phyloP scores from a whole-genome alignment of 2,888 invertebrate genomes.

The Chironomus riparius region DNA sequence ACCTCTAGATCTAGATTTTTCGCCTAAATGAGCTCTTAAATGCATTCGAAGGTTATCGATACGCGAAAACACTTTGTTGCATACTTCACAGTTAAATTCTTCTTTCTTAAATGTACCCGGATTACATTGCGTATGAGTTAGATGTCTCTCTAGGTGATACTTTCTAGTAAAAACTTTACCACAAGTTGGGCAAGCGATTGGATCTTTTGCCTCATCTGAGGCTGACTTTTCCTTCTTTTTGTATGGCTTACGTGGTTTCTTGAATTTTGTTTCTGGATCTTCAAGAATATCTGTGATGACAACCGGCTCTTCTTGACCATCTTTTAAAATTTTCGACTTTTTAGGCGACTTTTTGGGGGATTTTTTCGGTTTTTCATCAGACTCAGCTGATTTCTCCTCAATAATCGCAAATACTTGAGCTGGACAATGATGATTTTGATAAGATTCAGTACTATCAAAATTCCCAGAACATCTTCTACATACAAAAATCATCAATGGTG shows the following conservation, averaged over 20 bases:
- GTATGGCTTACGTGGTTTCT: neutral
- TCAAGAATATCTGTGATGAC: no score
- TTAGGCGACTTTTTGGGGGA: neutral
- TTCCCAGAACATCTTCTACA: neutral
- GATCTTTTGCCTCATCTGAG: neutral
- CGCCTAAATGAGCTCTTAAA: conserved; percentile 57
- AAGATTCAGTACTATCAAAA: neutral
- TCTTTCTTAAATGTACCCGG: conserved; percentile 44
- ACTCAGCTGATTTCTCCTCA: neutral
- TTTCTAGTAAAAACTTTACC: conserved; percentile 63
- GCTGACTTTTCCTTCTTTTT: neutral
- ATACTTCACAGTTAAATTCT: conserved; percentile 41
- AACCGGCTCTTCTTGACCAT: neutral
- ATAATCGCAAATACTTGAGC: neutral
- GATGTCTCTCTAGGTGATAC: conserved; percentile 60
- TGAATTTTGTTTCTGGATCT: no score
- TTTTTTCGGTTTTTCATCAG: neutral
- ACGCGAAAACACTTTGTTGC: conserved; percentile 42
- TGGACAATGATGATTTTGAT: neutral
- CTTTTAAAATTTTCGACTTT: neutral
- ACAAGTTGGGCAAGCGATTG: conserved; percentile 48
- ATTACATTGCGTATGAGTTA: conserved; percentile 55
- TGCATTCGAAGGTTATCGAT: conserved; percentile 60
- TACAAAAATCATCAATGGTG: neutral
- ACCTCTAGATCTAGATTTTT: conserved; percentile 45